Evolutionary conservation across 2,888 invertebrate species (phyloP), one percentile per base, ranked within the genome.

Genomic region (Eilema sororculum): DNA sequence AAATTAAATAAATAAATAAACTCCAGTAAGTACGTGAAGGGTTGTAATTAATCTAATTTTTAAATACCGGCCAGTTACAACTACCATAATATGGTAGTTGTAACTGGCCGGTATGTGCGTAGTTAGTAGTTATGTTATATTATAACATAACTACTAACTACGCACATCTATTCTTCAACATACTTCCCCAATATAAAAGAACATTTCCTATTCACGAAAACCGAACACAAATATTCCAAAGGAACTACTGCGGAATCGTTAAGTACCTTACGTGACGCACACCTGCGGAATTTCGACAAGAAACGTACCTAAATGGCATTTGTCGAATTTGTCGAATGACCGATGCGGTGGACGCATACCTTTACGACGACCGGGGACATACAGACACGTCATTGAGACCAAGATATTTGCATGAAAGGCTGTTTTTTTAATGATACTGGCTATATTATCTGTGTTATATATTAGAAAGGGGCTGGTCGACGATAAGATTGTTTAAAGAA

Each of bases 371-470:
- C 46, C 59, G 25, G 30, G 4, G 30, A 58, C 46, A 24, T 9
- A 13, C 2, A 2, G 58, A 69, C 59, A 65, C 69, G 69, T 65
- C 65, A 68, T 63, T 63, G 25, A n/a, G 60, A 12, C 60, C 58
- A 57, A 58, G 24, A 8, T 30, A 62, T 25, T 62, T 57, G 25
- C 16, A 60, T 30, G 28, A 6, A 46, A n/a, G 46, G n/a, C 52
- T 33, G 13, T 4, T 24, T 24, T 65, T 65, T 24, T 57, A 30
- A 30, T n/a, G 57, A 58, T 10, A 58, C 57, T 13, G 13, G 9
- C 8, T 56, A 0, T 22, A 56, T 22, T 56, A 46, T 46, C 9
- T 3, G 1, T 25, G n/a, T 30, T 64, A 64, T 64, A 20, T 28
- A 25, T 25, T 16, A 3, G 9, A 25, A 62, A 62, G 9, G 20